Conservation (phyloP, 2,797 vertebrate genomes). For the Microctenopoma steveboyesi region DNA sequence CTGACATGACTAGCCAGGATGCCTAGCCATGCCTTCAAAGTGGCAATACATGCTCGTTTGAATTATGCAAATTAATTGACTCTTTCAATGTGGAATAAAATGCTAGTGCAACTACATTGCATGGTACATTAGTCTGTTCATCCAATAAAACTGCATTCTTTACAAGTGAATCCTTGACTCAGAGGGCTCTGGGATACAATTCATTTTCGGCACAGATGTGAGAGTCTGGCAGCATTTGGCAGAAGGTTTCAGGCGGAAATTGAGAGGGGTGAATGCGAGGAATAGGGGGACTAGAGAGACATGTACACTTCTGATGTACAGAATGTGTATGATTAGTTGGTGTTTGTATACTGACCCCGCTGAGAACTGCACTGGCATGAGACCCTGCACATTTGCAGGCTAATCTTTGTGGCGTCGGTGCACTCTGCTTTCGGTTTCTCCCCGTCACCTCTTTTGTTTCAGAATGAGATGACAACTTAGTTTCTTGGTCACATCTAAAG, state of each 20-base stretch:
- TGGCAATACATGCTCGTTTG: constrained; percentile 90
- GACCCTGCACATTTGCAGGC: constrained; percentile 34
- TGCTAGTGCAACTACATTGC: constrained; percentile 95
- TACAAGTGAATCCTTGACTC: constrained; percentile 88
- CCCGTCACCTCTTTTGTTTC: constrained; percentile 71
- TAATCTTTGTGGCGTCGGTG: constrained; percentile 53
- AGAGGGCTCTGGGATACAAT: constrained; percentile 86
- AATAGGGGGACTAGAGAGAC: constrained; percentile 25
- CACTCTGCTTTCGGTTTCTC: constrained; percentile 47
- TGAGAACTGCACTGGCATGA: constrained; percentile 50
- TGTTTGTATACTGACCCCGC: constrained; percentile 60
- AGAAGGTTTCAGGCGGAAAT: constrained; percentile 67
- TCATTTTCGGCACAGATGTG: constrained; percentile 89
- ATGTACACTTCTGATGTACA: constrained; percentile 43
- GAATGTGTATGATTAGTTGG: constrained; percentile 36
- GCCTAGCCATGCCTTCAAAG: constrained; percentile 92
- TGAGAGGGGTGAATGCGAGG: constrained; percentile 35
- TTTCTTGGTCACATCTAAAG: constrained; percentile 82
- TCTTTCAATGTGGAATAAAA: constrained; percentile 99
- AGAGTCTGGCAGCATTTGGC: constrained; percentile 78
- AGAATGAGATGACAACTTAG: constrained; percentile 77
- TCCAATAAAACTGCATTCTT: constrained; percentile 94
- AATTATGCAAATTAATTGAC: constrained; percentile 99
- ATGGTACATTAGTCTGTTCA: constrained; percentile 99
- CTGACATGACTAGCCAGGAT: constrained; percentile 85